Percentiles rank a stretch among this genome's conserved stretches.
phyloP scores from a whole-genome alignment of 2,888 invertebrate species.

The Ophioninae sp. region DNA sequence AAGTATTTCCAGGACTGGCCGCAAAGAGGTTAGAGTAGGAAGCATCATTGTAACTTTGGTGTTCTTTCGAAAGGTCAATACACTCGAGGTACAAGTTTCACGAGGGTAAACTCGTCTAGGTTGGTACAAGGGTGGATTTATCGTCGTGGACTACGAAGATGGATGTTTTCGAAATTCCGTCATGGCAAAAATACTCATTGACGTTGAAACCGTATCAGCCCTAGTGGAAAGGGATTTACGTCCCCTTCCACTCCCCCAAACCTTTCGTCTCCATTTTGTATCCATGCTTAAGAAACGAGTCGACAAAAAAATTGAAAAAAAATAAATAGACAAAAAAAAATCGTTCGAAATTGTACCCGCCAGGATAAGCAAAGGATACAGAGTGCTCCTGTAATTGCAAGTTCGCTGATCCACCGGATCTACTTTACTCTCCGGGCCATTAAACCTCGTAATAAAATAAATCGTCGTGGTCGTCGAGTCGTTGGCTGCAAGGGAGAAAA shows the following conservation, averaged over 20 bases:
- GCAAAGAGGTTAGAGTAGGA: neutral
- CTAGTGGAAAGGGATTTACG: slow-evolving; percentile 53
- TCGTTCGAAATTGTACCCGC: no score
- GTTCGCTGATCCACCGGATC: slow-evolving; percentile 63
- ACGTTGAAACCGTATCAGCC: slow-evolving; percentile 24
- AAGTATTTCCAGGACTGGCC: neutral
- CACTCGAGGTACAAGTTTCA: slow-evolving; percentile 19
- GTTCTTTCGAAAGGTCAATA: neutral
- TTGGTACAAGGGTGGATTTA: slow-evolving; percentile 27
- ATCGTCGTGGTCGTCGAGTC: slow-evolving; percentile 59
- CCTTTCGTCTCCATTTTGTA: neutral
- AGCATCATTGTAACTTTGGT: neutral
- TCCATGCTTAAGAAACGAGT: neutral
- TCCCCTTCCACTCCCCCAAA: neutral
- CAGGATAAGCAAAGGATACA: slow-evolving; percentile 16
- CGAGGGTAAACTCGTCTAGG: neutral
- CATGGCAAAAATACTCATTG: slow-evolving; percentile 14
- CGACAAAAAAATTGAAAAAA: no score
- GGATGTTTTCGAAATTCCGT: slow-evolving; percentile 15
- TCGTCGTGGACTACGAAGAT: slow-evolving; percentile 43
- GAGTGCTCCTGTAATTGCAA: slow-evolving; percentile 62
- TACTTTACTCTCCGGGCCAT: slow-evolving; percentile 58
- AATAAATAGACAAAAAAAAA: no score
- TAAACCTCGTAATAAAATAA: slow-evolving; percentile 67
- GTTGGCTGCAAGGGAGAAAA: slow-evolving; percentile 28